Conservation (phyloP, 2,113 vertebrate genomes). For the Pituophis catenifer region DNA sequence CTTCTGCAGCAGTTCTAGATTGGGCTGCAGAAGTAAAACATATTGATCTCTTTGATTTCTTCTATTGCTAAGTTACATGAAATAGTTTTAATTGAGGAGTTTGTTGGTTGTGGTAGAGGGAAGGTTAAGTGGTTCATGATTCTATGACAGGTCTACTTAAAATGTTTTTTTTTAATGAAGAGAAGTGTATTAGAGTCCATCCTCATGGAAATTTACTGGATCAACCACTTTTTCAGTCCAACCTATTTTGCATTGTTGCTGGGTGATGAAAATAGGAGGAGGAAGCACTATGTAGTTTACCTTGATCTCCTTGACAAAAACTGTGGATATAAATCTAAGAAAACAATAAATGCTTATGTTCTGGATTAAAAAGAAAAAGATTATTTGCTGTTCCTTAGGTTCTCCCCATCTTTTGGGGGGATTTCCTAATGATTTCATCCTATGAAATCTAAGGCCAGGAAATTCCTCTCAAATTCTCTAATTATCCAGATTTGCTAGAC, state of each 20-base stretch:
- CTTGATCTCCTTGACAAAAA: not conserved
- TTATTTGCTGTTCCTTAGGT: not conserved
- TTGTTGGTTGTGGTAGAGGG: not conserved
- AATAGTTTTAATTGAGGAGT: not conserved
- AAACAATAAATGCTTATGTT: not conserved
- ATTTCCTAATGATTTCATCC: not conserved
- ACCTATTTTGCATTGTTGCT: not conserved
- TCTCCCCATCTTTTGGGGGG: not conserved
- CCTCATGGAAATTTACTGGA: not conserved
- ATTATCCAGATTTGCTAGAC: not conserved
- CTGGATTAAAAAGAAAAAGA: not conserved
- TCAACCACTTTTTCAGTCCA: not conserved
- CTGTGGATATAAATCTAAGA: not conserved
- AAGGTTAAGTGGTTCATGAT: not conserved
- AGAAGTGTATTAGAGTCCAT: not conserved
- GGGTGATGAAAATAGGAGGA: not conserved
- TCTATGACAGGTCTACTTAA: not conserved
- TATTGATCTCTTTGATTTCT: not conserved
- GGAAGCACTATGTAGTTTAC: not conserved
- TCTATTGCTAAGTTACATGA: not conserved
- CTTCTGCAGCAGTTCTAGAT: no score
- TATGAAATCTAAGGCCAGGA: not conserved
- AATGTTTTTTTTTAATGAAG: not conserved
- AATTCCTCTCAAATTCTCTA: not conserved
- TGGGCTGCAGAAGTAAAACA: not conserved